Conservation (phyloP, 2,113 vertebrate genomes). For the Asarcornis scutulata region DNA sequence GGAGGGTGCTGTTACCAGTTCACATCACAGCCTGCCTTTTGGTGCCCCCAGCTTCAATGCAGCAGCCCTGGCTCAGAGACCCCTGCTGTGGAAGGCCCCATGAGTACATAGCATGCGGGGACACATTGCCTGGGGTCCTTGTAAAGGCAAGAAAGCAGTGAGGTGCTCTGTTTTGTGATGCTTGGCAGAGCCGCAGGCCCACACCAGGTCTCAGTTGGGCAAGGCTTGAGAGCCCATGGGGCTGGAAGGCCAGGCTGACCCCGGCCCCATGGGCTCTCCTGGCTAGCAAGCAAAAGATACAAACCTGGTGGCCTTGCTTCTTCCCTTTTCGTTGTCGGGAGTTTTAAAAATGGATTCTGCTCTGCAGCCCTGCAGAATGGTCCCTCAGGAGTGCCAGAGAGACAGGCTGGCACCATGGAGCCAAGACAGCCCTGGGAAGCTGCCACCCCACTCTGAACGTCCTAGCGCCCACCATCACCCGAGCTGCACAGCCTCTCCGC, state of each 20-base stretch:
- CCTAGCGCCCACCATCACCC: slow-evolving; percentile 73
- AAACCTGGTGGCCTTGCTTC: slow-evolving; percentile 67
- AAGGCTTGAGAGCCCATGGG: slow-evolving; percentile 49
- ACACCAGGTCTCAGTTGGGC: slow-evolving; percentile 49
- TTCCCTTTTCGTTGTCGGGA: slow-evolving; percentile 68
- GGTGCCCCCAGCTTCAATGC: background rate
- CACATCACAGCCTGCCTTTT: slow-evolving; percentile 3
- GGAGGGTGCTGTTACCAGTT: slow-evolving; percentile 42
- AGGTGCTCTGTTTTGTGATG: background rate
- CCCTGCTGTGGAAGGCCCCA: slow-evolving; percentile 51
- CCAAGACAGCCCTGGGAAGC: slow-evolving; percentile 74
- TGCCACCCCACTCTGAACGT: slow-evolving; percentile 73
- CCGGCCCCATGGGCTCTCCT: slow-evolving; percentile 43
- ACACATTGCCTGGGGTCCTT: slow-evolving; percentile 51
- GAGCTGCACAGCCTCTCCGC: slow-evolving; percentile 75
- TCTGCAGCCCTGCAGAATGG: slow-evolving; percentile 75
- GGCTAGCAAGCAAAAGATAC: background rate
- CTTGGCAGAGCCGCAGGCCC: background rate
- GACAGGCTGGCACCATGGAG: slow-evolving; percentile 74
- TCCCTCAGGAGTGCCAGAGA: slow-evolving; percentile 75
- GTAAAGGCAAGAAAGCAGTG: slow-evolving; percentile 43
- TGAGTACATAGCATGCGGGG: slow-evolving; percentile 41
- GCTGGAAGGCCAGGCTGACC: slow-evolving; percentile 64
- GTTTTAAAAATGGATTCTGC: slow-evolving; percentile 75
- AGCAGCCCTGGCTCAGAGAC: slow-evolving; percentile 54